Conservation (phyloP, 2,797 vertebrate species). For the Lacerta viridis region DNA sequence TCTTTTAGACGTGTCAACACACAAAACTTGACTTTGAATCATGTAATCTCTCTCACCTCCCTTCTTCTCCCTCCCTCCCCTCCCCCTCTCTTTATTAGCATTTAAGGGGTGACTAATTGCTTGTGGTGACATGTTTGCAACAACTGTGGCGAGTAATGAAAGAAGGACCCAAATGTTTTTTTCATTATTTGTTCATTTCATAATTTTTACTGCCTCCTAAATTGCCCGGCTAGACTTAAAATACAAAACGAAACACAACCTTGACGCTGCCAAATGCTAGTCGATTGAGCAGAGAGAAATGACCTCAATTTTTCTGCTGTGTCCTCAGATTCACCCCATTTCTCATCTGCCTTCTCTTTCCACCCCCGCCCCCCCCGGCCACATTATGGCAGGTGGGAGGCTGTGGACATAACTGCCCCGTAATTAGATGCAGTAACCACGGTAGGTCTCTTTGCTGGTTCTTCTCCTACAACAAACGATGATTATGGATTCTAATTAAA, state of each 20-base stretch:
- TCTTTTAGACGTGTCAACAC: no score
- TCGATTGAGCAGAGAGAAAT: slow-evolving; percentile 71
- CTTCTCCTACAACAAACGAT: slow-evolving; percentile 58
- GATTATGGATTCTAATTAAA: slow-evolving; percentile 70
- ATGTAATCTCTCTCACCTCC: no score
- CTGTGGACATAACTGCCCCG: slow-evolving; percentile 57
- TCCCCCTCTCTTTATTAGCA: no score
- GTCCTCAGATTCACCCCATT: slow-evolving; percentile 73
- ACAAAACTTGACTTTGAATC: no score
- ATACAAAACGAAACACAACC: slow-evolving; percentile 48
- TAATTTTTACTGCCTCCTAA: slow-evolving; percentile 67
- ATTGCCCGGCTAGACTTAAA: slow-evolving; percentile 72
- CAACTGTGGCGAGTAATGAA: no score
- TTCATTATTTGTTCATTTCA: slow-evolving; percentile 74
- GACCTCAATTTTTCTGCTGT: slow-evolving; percentile 69
- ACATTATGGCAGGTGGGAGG: slow-evolving; percentile 55
- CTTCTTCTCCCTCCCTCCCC: no score
- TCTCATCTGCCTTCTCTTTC: slow-evolving; percentile 47
- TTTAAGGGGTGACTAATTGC: no score
- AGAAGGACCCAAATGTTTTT: slow-evolving; percentile 49
- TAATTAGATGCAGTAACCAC: slow-evolving; percentile 50
- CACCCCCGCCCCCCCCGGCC: slow-evolving; percentile 17
- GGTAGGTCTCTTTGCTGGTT: slow-evolving; percentile 40
- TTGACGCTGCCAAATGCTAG: slow-evolving; percentile 62
- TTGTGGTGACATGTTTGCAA: no score